phyloP scores from a whole-genome alignment of 2,797 vertebrate genomes.

The Avahi laniger region DNA sequence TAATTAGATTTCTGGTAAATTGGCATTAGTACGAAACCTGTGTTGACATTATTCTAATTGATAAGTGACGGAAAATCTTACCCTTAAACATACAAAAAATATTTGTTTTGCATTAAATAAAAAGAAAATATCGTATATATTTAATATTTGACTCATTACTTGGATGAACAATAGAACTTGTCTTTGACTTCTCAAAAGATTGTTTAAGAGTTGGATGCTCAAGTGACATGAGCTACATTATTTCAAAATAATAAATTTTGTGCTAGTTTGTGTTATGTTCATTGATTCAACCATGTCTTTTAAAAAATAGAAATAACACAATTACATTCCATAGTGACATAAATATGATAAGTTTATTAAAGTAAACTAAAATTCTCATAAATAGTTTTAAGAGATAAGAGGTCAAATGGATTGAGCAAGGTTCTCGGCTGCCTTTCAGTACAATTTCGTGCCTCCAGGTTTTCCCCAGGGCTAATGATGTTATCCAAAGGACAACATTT shows the following conservation, averaged over 20 bases:
- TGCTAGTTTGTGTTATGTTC: background rate
- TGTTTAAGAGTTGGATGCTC: background rate
- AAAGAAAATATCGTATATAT: background rate
- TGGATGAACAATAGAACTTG: background rate
- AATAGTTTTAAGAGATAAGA: background rate
- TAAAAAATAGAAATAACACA: background rate
- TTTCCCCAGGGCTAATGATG: constrained; percentile 29
- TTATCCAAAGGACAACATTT: constrained; percentile 49
- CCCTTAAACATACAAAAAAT: background rate
- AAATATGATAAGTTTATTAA: background rate
- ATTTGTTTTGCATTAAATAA: background rate
- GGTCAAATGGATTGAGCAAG: background rate
- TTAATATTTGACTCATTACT: background rate
- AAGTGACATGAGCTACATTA: background rate
- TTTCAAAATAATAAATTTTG: background rate
- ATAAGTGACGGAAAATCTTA: background rate
- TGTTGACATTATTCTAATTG: background rate
- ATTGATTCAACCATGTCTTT: background rate
- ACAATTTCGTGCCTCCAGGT: background rate
- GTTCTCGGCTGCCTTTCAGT: background rate
- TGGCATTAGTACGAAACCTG: background rate
- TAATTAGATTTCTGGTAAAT: background rate
- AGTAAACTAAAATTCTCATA: background rate
- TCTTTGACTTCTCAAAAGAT: background rate
- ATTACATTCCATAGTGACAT: background rate